A percentile compares a stretch with the other conserved stretches of the same genome.
Evolutionary conservation across 2,113 vertebrate genomes (phyloP).

Genomic region (Paedocypris sp.): DNA sequence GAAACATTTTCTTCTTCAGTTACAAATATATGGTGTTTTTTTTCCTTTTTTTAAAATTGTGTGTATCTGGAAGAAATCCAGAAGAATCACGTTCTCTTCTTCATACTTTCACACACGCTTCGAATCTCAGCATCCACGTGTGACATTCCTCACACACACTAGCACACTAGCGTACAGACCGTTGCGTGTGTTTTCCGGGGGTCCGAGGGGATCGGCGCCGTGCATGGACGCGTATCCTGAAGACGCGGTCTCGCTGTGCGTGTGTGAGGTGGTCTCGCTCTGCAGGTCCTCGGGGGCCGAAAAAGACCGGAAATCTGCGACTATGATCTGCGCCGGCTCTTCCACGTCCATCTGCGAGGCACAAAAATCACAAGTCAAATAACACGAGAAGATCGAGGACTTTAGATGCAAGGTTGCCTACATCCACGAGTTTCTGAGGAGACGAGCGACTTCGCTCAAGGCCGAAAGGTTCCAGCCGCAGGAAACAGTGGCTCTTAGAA

Average conservation of each 20-base stretch:
- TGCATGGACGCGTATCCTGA: conserved; percentile 73
- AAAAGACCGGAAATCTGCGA: conserved; percentile 31
- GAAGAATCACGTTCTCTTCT: too few relatives aligned
- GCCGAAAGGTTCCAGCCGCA: too few relatives aligned
- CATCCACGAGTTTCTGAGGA: too few relatives aligned
- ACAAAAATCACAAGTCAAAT: background rate
- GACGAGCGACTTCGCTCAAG: too few relatives aligned
- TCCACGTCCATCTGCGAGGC: conserved; percentile 29
- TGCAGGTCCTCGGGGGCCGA: conserved; percentile 45
- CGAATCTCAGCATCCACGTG: background rate
- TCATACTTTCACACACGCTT: background rate
- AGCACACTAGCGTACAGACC: too few relatives aligned
- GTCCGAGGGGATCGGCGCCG: conserved; percentile 58
- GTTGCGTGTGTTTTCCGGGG: conserved; percentile 35
- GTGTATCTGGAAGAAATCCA: too few relatives aligned
- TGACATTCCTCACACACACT: background rate
- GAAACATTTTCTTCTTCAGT: too few relatives aligned
- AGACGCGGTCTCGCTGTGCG: conserved; percentile 65
- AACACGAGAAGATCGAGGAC: too few relatives aligned
- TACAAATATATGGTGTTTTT: too few relatives aligned
- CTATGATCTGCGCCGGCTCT: conserved; percentile 21
- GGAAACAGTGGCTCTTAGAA: too few relatives aligned
- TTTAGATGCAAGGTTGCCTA: too few relatives aligned
- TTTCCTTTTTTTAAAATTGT: too few relatives aligned
- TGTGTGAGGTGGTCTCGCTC: background rate